A percentile compares a stretch with the other conserved stretches of the same genome.
These are phyloP conservation scores for Drosophila pallidifrons DNA, from an alignment of 1,140 invertebrate genomes.

Conservation along the genomic window DNA sequence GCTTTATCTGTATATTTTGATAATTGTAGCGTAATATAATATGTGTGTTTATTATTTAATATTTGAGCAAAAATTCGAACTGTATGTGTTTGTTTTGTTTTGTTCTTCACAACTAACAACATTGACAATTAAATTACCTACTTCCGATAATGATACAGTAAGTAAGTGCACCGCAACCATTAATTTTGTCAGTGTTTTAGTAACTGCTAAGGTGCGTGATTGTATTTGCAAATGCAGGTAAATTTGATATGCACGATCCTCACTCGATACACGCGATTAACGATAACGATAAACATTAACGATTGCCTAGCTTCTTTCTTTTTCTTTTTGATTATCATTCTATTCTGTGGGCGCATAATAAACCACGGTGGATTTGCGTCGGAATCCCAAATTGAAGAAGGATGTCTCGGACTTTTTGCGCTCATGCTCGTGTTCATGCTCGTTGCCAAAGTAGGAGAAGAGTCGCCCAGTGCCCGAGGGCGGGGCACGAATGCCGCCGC, in stretches of 20 bases:
- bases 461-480: conserved; percentile 65
- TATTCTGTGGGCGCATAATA: conserved; percentile 78
- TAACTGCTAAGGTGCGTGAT: conserved; percentile 48
- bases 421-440: conserved; percentile 76
- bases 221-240: conserved; percentile 42
- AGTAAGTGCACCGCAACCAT: conserved; percentile 6
- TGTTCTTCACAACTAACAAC: conserved; percentile 76
- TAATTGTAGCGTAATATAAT: conserved; percentile 44
- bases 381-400: conserved; percentile 81
- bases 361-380: conserved; percentile 80
- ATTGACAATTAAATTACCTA: conserved; percentile 41
- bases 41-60: conserved; percentile 45
- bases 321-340: neutral
- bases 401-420: conserved; percentile 83
- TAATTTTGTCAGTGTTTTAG: conserved; percentile 1
- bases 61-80: conserved; percentile 81
- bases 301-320: no score
- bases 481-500: conserved; percentile 53
- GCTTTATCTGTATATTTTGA: conserved; percentile 17
- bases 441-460: conserved; percentile 82
- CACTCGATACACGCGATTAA: neutral
- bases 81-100: conserved; percentile 54
- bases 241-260: conserved; percentile 53
- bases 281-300: neutral
- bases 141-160: conserved; percentile 35